Evolutionary conservation across 2,888 invertebrate genomes (phyloP), one percentile per base, ranked within the genome.

Genomic region (Teleogryllus oceanicus): DNA sequence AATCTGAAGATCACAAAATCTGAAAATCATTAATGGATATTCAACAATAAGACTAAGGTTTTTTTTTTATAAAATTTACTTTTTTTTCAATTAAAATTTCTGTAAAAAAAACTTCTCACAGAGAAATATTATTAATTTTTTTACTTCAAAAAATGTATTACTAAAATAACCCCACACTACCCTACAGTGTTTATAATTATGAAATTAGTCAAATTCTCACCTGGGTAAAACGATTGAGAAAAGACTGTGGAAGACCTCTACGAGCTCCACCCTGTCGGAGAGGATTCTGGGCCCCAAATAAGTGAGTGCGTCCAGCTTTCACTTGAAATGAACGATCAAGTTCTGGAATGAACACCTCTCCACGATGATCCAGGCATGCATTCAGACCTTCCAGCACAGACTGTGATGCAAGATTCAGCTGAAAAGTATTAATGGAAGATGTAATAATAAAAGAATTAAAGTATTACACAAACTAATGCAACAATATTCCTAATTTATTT

Each of bases 201-300:
- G 5, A 37, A 37, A 37, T 5, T 37, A 37, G 37, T 4, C 3
- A 37, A 37, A 5, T 37, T 37, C 37, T 37, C 37, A 37, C 96
- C 89, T 96, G 96, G 8, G 96, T 97, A 85, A 99, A 99, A 84
- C 99, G 91, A 87, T 99, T 99, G 0, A 99, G 89, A 87, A 99
- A 99, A 0, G 99, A 99, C 85, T 95, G 92, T 0, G 99, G 99
- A 50, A 99, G 89, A 1, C 99, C 98, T 87, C 98, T 92, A 82
- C 99, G 90, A 0, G 96, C 97, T 0, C 99, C 99, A 13, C 99
- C 99, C 89, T 99, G 97, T 84, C 92, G 92, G 75, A 96, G 88
- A 0, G 99, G 99, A 89, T 99, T 99, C 88, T 99, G 99, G 85
- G 98, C 98, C 1, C 95, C 99, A 87, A 99, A 99, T 78, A 99